Percentiles rank a stretch among this genome's conserved stretches.
Conservation (phyloP, 2,113 vertebrate species). For the Lepus timidus region DNA sequence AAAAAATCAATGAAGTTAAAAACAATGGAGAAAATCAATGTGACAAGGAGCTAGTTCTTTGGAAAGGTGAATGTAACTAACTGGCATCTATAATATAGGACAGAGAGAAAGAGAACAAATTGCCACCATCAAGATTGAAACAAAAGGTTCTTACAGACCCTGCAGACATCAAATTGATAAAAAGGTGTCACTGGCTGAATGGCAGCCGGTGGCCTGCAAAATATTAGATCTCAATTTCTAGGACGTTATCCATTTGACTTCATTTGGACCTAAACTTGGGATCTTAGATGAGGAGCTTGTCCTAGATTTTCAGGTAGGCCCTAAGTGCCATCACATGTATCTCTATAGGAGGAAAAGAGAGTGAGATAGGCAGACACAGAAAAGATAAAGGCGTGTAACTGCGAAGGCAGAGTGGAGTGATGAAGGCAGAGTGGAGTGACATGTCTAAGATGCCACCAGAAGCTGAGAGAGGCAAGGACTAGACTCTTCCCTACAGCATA, state of each 20-base stretch:
- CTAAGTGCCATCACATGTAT: too few relatives aligned
- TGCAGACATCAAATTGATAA: background rate
- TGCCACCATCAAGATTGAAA: background rate
- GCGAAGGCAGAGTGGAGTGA: background rate
- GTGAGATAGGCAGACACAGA: background rate
- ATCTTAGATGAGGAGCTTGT: background rate
- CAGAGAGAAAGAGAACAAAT: background rate
- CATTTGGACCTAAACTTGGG: too few relatives aligned
- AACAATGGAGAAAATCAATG: background rate
- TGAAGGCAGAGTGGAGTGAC: background rate
- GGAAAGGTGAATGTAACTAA: background rate
- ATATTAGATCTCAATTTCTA: background rate
- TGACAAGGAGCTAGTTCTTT: background rate
- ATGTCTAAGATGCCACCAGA: background rate
- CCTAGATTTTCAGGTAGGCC: background rate
- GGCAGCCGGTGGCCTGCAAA: too few relatives aligned
- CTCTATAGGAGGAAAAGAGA: background rate
- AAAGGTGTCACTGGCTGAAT: background rate
- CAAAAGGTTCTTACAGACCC: too few relatives aligned
- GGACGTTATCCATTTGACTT: background rate
- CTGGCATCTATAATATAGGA: background rate
- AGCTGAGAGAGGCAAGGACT: background rate
- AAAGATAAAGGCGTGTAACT: too few relatives aligned
- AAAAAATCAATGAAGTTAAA: background rate
- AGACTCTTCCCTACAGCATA: background rate